Percentiles rank a stretch among this genome's conserved stretches.
These are phyloP conservation scores for Andinoacara biseriatus DNA, from an alignment of 2,113 vertebrate genomes.

Conservation along the genomic window DNA sequence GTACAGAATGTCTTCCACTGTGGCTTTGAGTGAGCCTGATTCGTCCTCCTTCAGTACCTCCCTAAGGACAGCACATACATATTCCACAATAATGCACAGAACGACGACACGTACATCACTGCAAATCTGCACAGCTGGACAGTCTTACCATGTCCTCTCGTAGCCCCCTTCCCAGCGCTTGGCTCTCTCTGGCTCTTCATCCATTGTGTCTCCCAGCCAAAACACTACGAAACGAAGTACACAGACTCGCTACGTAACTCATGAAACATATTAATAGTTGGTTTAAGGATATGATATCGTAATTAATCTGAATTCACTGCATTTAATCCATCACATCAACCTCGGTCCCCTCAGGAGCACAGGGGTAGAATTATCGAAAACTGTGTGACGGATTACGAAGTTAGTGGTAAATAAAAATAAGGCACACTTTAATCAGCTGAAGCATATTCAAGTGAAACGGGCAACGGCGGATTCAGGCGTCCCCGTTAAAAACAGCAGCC, in stretches of 20 bases:
- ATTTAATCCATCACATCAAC: neutral
- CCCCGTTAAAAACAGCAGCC: too few species aligned
- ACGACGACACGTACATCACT: neutral
- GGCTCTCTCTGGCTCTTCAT: conserved; percentile 93
- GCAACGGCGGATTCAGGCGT: too few species aligned
- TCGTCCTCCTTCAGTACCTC: conserved; percentile 98
- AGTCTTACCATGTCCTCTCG: conserved; percentile 91
- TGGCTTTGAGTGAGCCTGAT: conserved; percentile 93
- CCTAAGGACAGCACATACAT: conserved; percentile 74
- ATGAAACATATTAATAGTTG: neutral
- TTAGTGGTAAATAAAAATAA: neutral
- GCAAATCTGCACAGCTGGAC: neutral
- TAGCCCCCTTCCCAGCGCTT: conserved; percentile 99
- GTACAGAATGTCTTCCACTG: conserved; percentile 95
- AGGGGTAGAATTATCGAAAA: neutral
- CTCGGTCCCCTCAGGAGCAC: neutral
- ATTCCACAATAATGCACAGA: neutral
- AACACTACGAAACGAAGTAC: neutral
- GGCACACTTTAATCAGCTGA: neutral
- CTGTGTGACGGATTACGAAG: neutral
- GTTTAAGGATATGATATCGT: neutral
- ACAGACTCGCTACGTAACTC: neutral
- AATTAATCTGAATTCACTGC: neutral
- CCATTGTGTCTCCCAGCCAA: conserved; percentile 78
- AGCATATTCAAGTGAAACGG: neutral